A percentile compares a stretch with the other conserved stretches of the same genome.
Conservation (phyloP, 1,140 invertebrate species). For the Trichonephila clavipes region DNA sequence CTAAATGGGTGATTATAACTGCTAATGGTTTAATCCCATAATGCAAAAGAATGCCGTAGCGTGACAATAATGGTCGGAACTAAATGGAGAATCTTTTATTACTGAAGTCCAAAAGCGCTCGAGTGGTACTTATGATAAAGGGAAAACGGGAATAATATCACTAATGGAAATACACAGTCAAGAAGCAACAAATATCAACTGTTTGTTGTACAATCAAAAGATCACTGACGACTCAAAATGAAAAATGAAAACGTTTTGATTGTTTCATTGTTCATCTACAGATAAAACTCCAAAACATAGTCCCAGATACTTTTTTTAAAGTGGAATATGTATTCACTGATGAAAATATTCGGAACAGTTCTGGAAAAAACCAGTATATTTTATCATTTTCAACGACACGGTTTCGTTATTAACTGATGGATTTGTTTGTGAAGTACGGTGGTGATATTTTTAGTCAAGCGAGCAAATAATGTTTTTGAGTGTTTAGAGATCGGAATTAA, state of each 20-base stretch:
- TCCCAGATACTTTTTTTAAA: not conserved
- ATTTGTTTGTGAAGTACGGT: not conserved
- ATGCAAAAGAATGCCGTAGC: slow-evolving; percentile 64
- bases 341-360: too few species aligned
- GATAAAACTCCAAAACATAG: too few species aligned
- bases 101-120: not conserved
- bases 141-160: not conserved
- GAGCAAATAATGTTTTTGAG: too few species aligned
- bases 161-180: slow-evolving; percentile 29
- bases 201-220: slow-evolving; percentile 5
- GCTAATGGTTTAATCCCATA: slow-evolving; percentile 68
- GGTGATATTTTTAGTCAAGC: not conserved
- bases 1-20: slow-evolving; percentile 67
- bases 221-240: not conserved
- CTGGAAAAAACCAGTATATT: too few species aligned
- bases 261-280: too few species aligned
- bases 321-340: too few species aligned
- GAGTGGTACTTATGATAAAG: slow-evolving; percentile 36
- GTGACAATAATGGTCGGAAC: slow-evolving; percentile 51
- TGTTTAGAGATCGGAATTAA: too few species aligned
- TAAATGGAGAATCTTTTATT: slow-evolving; percentile 40
- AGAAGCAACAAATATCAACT: slow-evolving; percentile 44
- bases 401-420: not conserved
- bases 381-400: not conserved
- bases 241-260: not conserved